Base-by-base conservation (phyloP, 2,888 invertebrate genomes). In the Allolobophora icterica region DNA sequence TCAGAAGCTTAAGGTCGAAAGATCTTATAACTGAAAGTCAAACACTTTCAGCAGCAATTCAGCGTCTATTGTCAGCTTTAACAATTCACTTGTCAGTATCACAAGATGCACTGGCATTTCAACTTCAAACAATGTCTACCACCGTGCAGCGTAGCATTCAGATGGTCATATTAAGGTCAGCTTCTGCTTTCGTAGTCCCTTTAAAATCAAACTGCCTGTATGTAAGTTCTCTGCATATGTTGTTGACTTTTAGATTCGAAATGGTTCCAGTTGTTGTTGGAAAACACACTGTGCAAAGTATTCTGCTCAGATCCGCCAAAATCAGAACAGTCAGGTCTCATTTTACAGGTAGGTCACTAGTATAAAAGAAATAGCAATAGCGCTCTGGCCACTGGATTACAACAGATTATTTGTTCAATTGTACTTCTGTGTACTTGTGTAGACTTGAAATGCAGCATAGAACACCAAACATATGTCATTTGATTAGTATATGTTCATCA, bases 231-330 rank as follows among this genome's bases (percentile, higher is more conserved):
- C n/a, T 71, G n/a, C 1, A 38, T 34, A 33, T 38, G 24, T 89
- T 13, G 6, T 33, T 89, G 89, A 30, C 45, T 89, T 91, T 42
- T 92, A 94, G 94, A 94, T 92, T 91, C 92, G 84, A 92, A 92
- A 91, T 95, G 94, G 94, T 95, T 94, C 92, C 92, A 92, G 52
- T 91, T 91, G 21, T 91, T 93, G 1, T 92, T 95, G 35, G 94
- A 94, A 90, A 94, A 94, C 40, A 92, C 93, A 34, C 94, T 94
- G 17, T 92, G 93, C 71, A 94, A 94, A 91, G 93, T 94, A 91
- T 94, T 95, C 92, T 95, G 95, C 92, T 94, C 93, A 19, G 91
- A 89, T 13, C n/a, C 90, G 8, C 71, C 30, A n/a, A 71, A 30
- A 71, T 71, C 30, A n/a, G 71, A 71, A 71, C 71, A 71, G 71